These are phyloP conservation scores for Bombylius major DNA, from an alignment of 2,888 invertebrate species.

Conservation along the genomic window DNA sequence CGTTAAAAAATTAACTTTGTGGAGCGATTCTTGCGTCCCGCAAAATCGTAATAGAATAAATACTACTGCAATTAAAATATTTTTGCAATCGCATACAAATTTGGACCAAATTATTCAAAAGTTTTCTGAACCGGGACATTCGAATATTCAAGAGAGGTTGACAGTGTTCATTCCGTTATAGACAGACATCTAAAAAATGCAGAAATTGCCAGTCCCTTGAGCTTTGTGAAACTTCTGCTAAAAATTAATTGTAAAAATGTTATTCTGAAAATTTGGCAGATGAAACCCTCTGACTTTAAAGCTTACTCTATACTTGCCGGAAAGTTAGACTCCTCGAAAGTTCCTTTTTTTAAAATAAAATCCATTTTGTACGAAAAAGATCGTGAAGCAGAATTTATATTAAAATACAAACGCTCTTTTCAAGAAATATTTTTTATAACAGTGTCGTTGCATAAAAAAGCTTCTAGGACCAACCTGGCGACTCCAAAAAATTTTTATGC, in stretches of 20 bases:
- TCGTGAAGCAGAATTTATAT: background rate
- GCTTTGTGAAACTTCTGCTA: background rate
- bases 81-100: background rate
- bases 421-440: background rate
- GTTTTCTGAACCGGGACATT: background rate
- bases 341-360: background rate
- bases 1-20: background rate
- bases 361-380: background rate
- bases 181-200: background rate
- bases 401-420: background rate
- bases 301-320: background rate
- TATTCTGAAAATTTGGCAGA: background rate
- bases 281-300: background rate
- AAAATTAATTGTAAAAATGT: background rate
- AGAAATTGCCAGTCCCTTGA: background rate
- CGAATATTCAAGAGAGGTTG: background rate
- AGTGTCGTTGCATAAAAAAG: background rate
- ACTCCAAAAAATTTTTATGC: no score
- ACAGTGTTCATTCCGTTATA: background rate
- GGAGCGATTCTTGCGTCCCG: background rate
- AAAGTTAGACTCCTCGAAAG: background rate
- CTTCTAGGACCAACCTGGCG: no score
- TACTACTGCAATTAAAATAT: background rate
- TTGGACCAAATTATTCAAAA: background rate
- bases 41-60: slow-evolving; percentile 1